Evolutionary conservation across 2,113 vertebrate genomes (phyloP).

Genomic region (Petroica traversi): DNA sequence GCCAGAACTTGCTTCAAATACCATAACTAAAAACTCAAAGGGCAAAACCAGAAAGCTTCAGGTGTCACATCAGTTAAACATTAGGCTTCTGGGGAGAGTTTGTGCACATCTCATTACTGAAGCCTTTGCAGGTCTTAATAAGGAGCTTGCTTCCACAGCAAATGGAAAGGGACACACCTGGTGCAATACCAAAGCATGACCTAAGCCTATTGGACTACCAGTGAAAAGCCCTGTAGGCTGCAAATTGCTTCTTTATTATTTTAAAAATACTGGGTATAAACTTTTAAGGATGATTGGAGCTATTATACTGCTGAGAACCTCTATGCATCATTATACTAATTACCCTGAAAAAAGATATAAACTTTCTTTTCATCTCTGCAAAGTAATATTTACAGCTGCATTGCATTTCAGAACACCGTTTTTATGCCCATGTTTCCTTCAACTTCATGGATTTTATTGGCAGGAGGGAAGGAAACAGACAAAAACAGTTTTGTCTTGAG

Average conservation of each 20-base stretch:
- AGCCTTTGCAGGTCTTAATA: not conserved
- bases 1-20: not conserved
- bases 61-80: not conserved
- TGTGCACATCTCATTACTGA: not conserved
- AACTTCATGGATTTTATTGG: conserved; percentile 20
- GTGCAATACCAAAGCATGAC: not conserved
- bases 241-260: not conserved
- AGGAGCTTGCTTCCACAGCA: not conserved
- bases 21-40: not conserved
- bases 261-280: not conserved
- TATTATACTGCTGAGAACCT: not conserved
- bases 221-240: not conserved
- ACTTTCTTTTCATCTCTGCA: conserved; percentile 15
- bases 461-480: conserved; percentile 15
- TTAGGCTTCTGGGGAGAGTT: not conserved
- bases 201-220: not conserved
- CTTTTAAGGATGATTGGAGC: not conserved
- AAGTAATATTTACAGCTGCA: conserved; percentile 21
- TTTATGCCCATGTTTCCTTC: conserved; percentile 25
- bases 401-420: not conserved
- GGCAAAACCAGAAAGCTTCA: not conserved
- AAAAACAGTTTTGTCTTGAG: conserved; percentile 34
- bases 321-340: not conserved
- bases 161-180: not conserved
- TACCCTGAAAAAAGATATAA: not conserved